phyloP scores from a whole-genome alignment of 2,797 vertebrate genomes.

The Distichodus sexfasciatus region DNA sequence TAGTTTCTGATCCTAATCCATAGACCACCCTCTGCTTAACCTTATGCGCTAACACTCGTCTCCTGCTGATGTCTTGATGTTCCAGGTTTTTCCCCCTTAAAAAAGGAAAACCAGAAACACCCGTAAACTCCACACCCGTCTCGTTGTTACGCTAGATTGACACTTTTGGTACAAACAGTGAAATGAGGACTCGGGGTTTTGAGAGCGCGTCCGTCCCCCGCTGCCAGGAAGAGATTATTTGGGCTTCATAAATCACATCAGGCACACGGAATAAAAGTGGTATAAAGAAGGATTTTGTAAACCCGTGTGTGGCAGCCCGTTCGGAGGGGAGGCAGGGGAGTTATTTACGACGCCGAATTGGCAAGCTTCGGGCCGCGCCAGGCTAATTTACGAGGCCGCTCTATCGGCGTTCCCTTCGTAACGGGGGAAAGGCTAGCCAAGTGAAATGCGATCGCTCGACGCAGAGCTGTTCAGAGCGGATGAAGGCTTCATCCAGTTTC shows the following conservation, averaged over 20 bases:
- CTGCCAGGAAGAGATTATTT: conserved; percentile 57
- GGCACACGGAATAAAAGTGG: conserved; percentile 63
- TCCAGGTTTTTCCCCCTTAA: background rate
- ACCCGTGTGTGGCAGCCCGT: conserved; percentile 57
- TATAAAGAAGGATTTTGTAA: conserved; percentile 59
- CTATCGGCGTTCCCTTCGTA: conserved; percentile 71
- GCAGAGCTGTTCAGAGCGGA: background rate
- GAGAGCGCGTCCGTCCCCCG: conserved; percentile 59
- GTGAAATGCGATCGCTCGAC: conserved; percentile 65
- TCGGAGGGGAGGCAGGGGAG: conserved; percentile 63
- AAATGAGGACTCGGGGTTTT: conserved; percentile 13
- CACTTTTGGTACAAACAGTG: background rate
- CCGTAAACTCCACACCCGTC: background rate
- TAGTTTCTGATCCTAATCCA: conserved; percentile 41
- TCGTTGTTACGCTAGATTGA: background rate
- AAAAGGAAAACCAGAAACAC: background rate
- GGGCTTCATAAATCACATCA: conserved; percentile 65
- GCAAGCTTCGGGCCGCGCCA: conserved; percentile 66
- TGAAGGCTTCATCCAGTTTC: background rate
- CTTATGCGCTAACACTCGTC: background rate
- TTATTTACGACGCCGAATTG: conserved; percentile 74
- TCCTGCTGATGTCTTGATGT: background rate
- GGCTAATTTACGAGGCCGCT: conserved; percentile 71
- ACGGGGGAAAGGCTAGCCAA: conserved; percentile 70
- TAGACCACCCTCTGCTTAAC: conserved; percentile 33